Base-by-base conservation (phyloP, 2,888 invertebrate species). In the Melinaea menophilus region DNA sequence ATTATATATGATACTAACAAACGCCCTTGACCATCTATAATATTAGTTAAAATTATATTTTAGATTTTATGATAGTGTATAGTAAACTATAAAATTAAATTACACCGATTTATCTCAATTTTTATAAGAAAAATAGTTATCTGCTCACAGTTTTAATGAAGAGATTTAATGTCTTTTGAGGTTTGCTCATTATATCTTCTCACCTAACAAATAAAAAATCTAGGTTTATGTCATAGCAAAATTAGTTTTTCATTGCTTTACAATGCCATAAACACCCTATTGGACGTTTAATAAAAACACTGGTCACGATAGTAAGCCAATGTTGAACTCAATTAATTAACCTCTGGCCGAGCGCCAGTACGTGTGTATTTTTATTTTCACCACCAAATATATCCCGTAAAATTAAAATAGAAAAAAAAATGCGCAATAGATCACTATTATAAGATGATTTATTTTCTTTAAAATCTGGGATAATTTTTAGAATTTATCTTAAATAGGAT, bases 311-410 rank as follows among this genome's bases (percentile, higher is more conserved):
- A 7, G 51, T 31, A 51, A 56, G 58, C 61, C 61, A 61, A 61
- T 64, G 58, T 61, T 61, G 41, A 55, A 47, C 46, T 61, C 61
- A 61, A 64, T 64, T 64, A 64, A 64, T 64, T 64, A 51, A 37
- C 34, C 58, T 11, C 31, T 64, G 61, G 64, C 64, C 55, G 47
- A 37, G 46, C 61, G 64, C 64, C 64, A 64, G 58, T 45, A 56
- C 37, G 13, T 33, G 4, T 47, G 41, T 55, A 55, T 61, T 61
- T 61, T 61, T 31, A n/a, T 22, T 9, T 51, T 51, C 51, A 31
- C 9, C 31, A 41, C 2, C 7, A 41, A 41, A 9, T 5, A 41
- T 9, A 41, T 9, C 9, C 9, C 7, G 5, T 9, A 9, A 41
- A 41, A 5, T 41, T 41, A 41, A 9, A 9, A 41, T 41, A 41